Evolutionary conservation across 2,888 invertebrate species (phyloP).

Genomic region (Disparrhopalites patrizii): DNA sequence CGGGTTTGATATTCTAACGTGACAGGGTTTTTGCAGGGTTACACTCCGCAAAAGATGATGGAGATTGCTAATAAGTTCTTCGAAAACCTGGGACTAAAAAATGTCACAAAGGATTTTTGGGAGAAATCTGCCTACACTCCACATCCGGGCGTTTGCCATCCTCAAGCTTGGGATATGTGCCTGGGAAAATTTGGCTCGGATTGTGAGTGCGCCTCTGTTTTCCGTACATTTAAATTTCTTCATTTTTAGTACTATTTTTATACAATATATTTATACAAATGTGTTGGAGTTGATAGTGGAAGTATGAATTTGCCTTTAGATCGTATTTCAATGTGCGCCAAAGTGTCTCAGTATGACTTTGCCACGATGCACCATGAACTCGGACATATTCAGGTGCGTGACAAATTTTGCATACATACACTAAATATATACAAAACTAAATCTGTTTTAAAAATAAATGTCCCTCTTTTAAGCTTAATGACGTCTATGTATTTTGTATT

Average conservation of each 20-base stretch:
- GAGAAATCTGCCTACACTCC: conserved; percentile 64
- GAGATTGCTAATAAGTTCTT: conserved; percentile 70
- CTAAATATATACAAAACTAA: too few species aligned
- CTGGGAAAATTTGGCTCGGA: conserved; percentile 7
- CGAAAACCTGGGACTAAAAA: conserved; percentile 71
- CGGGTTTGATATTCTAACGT: too few species aligned
- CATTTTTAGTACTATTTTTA: not conserved
- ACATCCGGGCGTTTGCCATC: conserved; percentile 3
- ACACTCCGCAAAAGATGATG: conserved; percentile 41
- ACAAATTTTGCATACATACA: too few species aligned
- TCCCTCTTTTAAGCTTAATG: too few species aligned
- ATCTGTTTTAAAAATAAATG: too few species aligned
- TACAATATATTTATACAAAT: not conserved
- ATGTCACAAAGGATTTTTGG: conserved; percentile 82
- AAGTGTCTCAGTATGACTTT: conserved; percentile 60
- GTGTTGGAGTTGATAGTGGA: not conserved
- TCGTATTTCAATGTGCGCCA: conserved; percentile 64
- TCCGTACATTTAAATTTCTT: not conserved
- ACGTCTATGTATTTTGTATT: too few species aligned
- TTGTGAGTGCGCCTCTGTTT: conserved; percentile 1
- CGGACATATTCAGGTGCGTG: conserved; percentile 68
- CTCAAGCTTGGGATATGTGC: conserved; percentile 12
- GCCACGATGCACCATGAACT: conserved; percentile 68
- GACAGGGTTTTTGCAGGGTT: conserved; percentile 32
- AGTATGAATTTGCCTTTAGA: conserved; percentile 10